Percentiles rank a stretch among this genome's conserved stretches.
phyloP scores from a whole-genome alignment of 2,113 vertebrate species.

The Poeciliopsis retropinna region DNA sequence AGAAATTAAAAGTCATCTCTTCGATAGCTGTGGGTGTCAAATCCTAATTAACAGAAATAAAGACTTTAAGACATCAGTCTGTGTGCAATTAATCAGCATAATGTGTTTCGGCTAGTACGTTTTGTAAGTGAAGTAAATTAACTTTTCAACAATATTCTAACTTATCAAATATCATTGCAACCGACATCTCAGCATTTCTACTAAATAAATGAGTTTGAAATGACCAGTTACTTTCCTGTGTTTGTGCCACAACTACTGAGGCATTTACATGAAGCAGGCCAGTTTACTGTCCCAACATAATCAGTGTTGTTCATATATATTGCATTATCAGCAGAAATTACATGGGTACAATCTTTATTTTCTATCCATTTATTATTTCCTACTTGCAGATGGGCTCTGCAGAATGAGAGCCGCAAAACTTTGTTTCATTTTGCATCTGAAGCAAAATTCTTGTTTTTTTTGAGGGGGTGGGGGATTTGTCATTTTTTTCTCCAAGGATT shows the following conservation, averaged over 20 bases:
- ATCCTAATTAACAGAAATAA: too few species aligned
- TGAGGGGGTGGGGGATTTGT: too few species aligned
- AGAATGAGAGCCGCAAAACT: neutral
- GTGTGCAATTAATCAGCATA: too few species aligned
- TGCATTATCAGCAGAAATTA: neutral
- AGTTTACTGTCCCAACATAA: neutral
- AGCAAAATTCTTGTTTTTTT: neutral
- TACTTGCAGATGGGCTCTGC: neutral
- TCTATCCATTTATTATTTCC: neutral
- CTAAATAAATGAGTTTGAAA: neutral
- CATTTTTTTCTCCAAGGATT: too few species aligned
- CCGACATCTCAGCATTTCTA: neutral
- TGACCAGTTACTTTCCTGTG: neutral
- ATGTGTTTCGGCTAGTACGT: too few species aligned
- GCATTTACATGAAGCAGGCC: too few species aligned
- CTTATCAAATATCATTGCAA: too few species aligned
- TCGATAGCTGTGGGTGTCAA: neutral
- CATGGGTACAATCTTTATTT: neutral
- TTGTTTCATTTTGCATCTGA: neutral
- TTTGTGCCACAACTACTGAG: neutral
- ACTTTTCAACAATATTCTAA: too few species aligned
- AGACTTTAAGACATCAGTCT: too few species aligned
- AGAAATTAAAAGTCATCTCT: neutral
- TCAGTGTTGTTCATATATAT: neutral
- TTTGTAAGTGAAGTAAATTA: too few species aligned